Base-by-base conservation (phyloP, 2,113 vertebrate species). In the Eupsittula cactorum region DNA sequence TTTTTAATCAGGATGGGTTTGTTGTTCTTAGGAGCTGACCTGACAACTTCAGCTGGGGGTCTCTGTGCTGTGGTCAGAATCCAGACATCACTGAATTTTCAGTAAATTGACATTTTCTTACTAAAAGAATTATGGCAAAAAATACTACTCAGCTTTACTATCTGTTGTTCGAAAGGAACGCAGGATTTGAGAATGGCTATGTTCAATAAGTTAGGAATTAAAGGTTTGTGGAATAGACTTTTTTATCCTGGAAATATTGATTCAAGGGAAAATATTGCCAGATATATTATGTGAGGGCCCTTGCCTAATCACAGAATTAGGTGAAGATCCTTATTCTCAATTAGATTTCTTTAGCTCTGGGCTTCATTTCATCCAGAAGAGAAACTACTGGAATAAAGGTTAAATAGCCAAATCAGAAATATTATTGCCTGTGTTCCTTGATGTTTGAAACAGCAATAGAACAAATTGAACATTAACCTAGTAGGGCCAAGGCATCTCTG, bases 391-490 rank as follows among this genome's bases (percentile, higher is more conserved):
- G 86, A 93, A 94, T 88, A 90, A 94, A 95, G 88, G 93, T 96
- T 94, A 95, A 96, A 96, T 90, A 90, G 86, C 76, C 71, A 95
- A 93, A 95, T 90, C 65, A 90, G 80, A 94, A 94, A 90, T 94
- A 94, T 78, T 94, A 93, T 85, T 90, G 84, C 82, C 67, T 74
- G 33, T 90, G 59, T 92, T 94, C 35, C 60, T 88, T 90, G 76
- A 86, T 93, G 88, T 88, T 93, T 92, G 85, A 93, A 95, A 90
- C 35, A 47, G 76, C 82, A 94, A 93, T 83, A 94, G 94, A 94
- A 88, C 82, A 93, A 94, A 96, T 90, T 92, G 92, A 95, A 94
- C 92, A 94, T 96, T 95, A 96, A 96, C 93, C 88, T 68, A 86
- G 73, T 81, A 92, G 85, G 64, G 86, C 86, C 67, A 93, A 84